Percentiles rank a stretch among this genome's conserved stretches.
phyloP scores from a whole-genome alignment of 2,797 vertebrate genomes.

The Petrocephalus sullivani region DNA sequence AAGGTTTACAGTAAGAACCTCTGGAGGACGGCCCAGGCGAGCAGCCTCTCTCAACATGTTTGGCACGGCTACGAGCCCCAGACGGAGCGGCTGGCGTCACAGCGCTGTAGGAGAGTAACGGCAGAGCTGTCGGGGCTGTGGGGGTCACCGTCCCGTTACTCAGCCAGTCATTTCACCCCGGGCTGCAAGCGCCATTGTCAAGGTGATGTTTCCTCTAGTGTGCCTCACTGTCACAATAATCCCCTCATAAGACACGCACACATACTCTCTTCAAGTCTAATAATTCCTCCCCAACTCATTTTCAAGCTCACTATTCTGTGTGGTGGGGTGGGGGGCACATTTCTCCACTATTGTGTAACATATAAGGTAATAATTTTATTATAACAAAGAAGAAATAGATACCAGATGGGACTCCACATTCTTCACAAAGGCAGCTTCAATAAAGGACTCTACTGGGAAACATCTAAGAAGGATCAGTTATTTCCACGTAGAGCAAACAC shows the following conservation, averaged over 20 bases:
- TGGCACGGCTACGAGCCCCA: background rate
- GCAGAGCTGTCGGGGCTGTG: background rate
- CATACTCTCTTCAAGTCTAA: background rate
- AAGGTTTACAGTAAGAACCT: background rate
- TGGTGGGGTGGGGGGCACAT: background rate
- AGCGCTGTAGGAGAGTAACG: background rate
- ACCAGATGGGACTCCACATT: background rate
- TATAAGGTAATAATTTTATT: background rate
- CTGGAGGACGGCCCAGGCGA: background rate
- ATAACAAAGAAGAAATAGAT: conserved; percentile 4
- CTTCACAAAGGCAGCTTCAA: background rate
- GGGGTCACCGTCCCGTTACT: background rate
- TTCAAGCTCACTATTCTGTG: background rate
- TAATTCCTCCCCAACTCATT: background rate
- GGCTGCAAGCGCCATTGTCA: background rate
- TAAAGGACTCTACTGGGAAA: background rate
- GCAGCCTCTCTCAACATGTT: background rate
- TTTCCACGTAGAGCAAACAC: background rate
- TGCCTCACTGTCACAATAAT: background rate
- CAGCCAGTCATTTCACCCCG: background rate
- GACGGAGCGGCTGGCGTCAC: background rate
- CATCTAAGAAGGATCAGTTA: background rate
- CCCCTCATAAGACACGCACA: background rate
- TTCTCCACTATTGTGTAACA: background rate
- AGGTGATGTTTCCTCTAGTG: background rate